These are phyloP conservation scores for Phlogophora meticulosa DNA, from an alignment of 2,888 invertebrate genomes.

Conservation along the genomic window DNA sequence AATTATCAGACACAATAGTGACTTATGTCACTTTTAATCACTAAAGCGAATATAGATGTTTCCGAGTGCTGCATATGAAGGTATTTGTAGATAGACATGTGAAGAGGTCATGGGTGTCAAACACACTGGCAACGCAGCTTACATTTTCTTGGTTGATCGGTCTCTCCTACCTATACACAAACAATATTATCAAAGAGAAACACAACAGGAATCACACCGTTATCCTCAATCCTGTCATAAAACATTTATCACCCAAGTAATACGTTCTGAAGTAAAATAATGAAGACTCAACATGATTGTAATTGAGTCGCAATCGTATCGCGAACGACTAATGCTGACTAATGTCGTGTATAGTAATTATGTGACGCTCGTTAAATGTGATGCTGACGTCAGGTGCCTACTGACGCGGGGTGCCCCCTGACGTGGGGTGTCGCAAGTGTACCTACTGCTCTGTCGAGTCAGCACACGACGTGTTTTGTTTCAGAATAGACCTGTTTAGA, in stretches of 20 bases:
- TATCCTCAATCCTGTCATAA: constrained; percentile 42
- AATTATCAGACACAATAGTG: too few relatives aligned
- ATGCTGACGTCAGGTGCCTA: constrained; percentile 60
- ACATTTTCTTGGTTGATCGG: not conserved
- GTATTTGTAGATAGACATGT: too few relatives aligned
- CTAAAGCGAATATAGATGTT: too few relatives aligned
- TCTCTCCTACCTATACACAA: not conserved
- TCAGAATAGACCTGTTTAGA: constrained; percentile 50
- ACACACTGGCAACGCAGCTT: not conserved
- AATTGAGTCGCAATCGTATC: constrained; percentile 55
- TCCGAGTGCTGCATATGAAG: too few relatives aligned
- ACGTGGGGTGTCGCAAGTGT: constrained; percentile 42
- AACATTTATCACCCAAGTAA: constrained; percentile 54
- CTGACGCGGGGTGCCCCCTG: constrained; percentile 46
- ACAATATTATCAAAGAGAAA: constrained; percentile 13
- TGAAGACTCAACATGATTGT: constrained; percentile 54
- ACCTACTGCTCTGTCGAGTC: constrained; percentile 28
- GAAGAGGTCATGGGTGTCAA: not conserved
- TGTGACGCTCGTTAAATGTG: constrained; percentile 67
- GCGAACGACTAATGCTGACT: constrained; percentile 65
- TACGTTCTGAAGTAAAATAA: constrained; percentile 57
- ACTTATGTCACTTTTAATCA: too few relatives aligned
- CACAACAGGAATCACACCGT: constrained; percentile 26
- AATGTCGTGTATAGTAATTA: constrained; percentile 69
- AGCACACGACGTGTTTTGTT: constrained; percentile 56